Base-by-base conservation (phyloP, 2,797 vertebrate species). In the Sebastes vulpes region DNA sequence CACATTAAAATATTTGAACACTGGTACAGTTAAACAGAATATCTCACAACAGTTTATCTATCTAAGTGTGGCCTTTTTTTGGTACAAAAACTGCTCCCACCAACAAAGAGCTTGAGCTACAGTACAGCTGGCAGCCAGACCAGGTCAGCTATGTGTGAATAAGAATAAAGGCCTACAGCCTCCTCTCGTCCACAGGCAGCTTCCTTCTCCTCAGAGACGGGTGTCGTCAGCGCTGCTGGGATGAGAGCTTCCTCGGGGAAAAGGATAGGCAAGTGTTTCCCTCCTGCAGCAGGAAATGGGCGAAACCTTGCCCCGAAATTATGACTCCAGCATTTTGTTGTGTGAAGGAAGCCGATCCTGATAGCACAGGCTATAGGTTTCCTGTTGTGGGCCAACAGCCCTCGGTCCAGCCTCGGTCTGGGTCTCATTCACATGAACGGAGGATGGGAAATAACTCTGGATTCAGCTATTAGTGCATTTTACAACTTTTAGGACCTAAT, bases 221-320 rank as follows among this genome's bases (percentile, higher is more conserved):
- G 77, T 75, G 77, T 77, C 69, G 56, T 82, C 73, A 5, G 89
- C 53, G 86, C 5, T 86, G 90, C 9, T 32, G 80, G 81, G 91
- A 93, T 89, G 91, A 85, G 83, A 91, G 85, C 85, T 89, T 59
- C 78, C 70, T 54, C 75, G 87, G 81, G 92, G 90, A 84, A 65
- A 71, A 86, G 94, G 94, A 95, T 89, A 92, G 95, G 95, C 93
- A 91, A 93, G 89, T 79, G 91, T 89, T 95, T 95, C 92, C 95
- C 95, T 95, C 92, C 93, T 94, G 94, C 89, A 79, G 89, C 97
- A 97, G 98, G 98, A 98, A 98, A 97, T 97, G 97, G 97, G 97
- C 96, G 95, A 97, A 97, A 94, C 96, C 96, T 94, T 84, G 93
- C 8, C 93, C 94, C 69, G 38, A 95, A 97, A 96, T 97, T 95